Percentiles rank a stretch among this genome's conserved stretches.
phyloP scores from a whole-genome alignment of 2,113 vertebrate genomes.

The Campylomormyrus numenius region DNA sequence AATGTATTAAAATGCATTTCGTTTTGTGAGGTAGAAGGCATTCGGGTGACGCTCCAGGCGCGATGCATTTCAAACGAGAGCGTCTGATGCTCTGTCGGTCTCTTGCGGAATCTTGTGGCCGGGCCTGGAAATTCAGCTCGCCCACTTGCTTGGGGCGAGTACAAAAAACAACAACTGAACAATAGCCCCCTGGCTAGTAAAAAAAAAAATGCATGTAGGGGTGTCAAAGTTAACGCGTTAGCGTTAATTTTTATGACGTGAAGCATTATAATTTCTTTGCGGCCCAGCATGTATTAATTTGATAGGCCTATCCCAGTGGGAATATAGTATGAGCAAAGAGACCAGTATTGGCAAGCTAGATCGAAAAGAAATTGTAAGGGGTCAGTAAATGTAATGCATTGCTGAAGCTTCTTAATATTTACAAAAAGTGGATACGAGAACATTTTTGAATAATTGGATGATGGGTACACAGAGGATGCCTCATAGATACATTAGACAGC shows the following conservation, averaged over 20 bases:
- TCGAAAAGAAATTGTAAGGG: not conserved
- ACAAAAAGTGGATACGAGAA: not conserved
- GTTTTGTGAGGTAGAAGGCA: not conserved
- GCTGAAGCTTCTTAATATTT: not conserved
- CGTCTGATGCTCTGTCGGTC: not conserved
- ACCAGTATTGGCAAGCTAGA: not conserved
- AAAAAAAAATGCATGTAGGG: not conserved
- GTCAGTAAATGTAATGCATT: not conserved
- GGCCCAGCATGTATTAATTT: not conserved
- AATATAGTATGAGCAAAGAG: not conserved
- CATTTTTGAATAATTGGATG: not conserved
- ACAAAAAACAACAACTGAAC: not conserved
- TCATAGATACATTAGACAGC: no score
- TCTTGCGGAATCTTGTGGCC: conserved; percentile 4
- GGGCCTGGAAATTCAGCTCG: not conserved
- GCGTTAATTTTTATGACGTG: not conserved
- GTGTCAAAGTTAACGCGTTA: not conserved
- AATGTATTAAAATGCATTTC: not conserved
- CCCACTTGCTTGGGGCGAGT: not conserved
- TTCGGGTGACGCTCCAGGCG: not conserved
- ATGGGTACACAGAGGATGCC: not conserved
- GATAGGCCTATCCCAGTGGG: not conserved
- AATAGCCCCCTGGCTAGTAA: not conserved
- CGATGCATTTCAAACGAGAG: not conserved
- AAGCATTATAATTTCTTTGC: not conserved